These are phyloP conservation scores for Salminus brasiliensis DNA, from an alignment of 2,113 vertebrate species.

Conservation along the genomic window DNA sequence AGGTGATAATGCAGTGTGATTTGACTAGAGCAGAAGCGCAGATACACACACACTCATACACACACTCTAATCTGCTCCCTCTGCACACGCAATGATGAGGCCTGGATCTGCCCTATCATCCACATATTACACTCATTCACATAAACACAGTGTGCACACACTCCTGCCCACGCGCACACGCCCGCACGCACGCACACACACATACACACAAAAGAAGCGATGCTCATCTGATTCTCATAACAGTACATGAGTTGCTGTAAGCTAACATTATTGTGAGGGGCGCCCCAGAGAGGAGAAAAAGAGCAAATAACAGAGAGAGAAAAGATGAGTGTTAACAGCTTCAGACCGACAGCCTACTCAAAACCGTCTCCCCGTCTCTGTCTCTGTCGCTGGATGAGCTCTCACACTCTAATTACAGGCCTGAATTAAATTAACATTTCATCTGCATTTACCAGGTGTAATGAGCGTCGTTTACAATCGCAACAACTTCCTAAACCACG, in stretches of 20 bases:
- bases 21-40: conserved; percentile 40
- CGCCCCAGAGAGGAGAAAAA: conserved; percentile 20
- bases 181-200: background rate
- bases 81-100: conserved; percentile 33
- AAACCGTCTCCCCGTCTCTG: background rate
- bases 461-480: conserved; percentile 38
- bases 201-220: conserved; percentile 19
- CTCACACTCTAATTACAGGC: conserved; percentile 40
- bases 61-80: conserved; percentile 38
- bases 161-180: background rate
- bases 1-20: conserved; percentile 49
- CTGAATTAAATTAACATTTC: conserved; percentile 53
- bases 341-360: conserved; percentile 18
- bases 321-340: conserved; percentile 31
- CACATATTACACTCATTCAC: conserved; percentile 38
- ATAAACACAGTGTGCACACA: conserved; percentile 25
- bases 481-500: conserved; percentile 18
- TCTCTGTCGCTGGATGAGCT: conserved; percentile 39
- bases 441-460: conserved; percentile 49
- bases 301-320: conserved; percentile 14
- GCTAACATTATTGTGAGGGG: conserved; percentile 35
- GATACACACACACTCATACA: conserved; percentile 4
- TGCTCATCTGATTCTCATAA: conserved; percentile 39
- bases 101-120: conserved; percentile 15
- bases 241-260: conserved; percentile 19